Base-by-base conservation (phyloP, 2,888 invertebrate genomes). In the Sisyra nigra region DNA sequence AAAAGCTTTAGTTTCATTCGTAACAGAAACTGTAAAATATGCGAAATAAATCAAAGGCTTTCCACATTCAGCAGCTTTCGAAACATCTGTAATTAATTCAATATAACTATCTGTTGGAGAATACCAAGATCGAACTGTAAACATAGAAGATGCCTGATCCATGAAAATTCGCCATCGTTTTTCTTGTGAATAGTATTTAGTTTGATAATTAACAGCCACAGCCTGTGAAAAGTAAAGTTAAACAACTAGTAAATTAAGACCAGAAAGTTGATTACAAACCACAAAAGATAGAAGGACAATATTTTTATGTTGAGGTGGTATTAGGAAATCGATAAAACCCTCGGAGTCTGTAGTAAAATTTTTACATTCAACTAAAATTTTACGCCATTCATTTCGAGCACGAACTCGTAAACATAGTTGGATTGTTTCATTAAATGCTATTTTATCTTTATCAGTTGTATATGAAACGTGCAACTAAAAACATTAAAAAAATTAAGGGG, bases 161-260 rank as follows among this genome's bases (percentile, higher is more conserved):
- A 62, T 60, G 32, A 59, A 57, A 2, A 61, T 57, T 50, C 57
- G 53, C 61, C 60, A 63, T 39, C 59, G 55, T 46, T 58, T 59
- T 34, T 61, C 60, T 2, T 61, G 60, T 2, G 59, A 58, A 44
- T 62, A 61, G 47, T 61, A 62, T 41, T 59, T 62, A 3, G 59
- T 61, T 0, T 58, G 58, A 48, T 62, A 60, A 34, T 58, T 55
- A 19, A 60, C 53, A 6, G 57, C 61, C 1, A 59, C 60, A 1
- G 62, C 62, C 35, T 35, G 4, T 2, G 11, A 35, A n/a, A 34
- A 10, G 8, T 2, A 34, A 10, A 34, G 3, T 24, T 24, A 7
- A n/a, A n/a, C n/a, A n/a, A n/a, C n/a, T n/a, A n/a, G n/a, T n/a
- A n/a, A n/a, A n/a, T n/a, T n/a, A n/a, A n/a, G n/a, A n/a, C n/a